Conservation (phyloP, 2,113 vertebrate species). For the Gila orcuttii region DNA sequence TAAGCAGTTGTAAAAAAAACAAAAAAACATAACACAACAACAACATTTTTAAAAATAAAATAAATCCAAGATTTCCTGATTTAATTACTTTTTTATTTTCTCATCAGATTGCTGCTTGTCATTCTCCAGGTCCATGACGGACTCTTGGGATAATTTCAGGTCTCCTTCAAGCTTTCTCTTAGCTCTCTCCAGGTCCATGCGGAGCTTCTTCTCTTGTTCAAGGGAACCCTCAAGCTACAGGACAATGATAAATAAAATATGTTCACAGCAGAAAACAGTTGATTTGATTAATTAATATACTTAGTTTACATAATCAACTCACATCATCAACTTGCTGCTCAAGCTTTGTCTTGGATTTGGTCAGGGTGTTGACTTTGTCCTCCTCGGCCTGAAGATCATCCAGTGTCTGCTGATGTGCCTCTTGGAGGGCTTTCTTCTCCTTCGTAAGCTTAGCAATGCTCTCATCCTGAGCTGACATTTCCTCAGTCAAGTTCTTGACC, state of each 20-base stretch:
- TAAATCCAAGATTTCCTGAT: neutral
- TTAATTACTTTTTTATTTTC: constrained; percentile 65
- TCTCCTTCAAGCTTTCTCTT: constrained; percentile 68
- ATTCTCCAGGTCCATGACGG: constrained; percentile 69
- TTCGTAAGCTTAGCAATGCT: constrained; percentile 54
- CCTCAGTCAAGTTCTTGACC: constrained; percentile 49
- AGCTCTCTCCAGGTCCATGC: constrained; percentile 70
- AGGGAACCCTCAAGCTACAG: constrained; percentile 53
- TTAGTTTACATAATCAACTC: neutral
- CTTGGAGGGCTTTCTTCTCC: constrained; percentile 65
- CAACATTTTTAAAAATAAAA: too few relatives aligned
- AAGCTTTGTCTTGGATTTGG: constrained; percentile 62
- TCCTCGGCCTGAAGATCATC: constrained; percentile 76
- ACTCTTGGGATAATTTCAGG: constrained; percentile 70
- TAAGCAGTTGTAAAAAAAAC: too few relatives aligned
- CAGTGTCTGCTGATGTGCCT: constrained; percentile 61
- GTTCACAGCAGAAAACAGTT: too few relatives aligned
- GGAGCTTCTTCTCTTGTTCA: constrained; percentile 73
- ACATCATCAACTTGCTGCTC: constrained; percentile 53
- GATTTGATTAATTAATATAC: too few relatives aligned
- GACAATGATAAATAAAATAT: too few relatives aligned
- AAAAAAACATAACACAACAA: too few relatives aligned
- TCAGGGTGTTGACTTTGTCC: constrained; percentile 58
- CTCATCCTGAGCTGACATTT: constrained; percentile 47
- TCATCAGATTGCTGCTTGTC: constrained; percentile 63